These are phyloP conservation scores for Silurus lanzhouensis DNA, from an alignment of 2,797 vertebrate genomes.

Conservation along the genomic window DNA sequence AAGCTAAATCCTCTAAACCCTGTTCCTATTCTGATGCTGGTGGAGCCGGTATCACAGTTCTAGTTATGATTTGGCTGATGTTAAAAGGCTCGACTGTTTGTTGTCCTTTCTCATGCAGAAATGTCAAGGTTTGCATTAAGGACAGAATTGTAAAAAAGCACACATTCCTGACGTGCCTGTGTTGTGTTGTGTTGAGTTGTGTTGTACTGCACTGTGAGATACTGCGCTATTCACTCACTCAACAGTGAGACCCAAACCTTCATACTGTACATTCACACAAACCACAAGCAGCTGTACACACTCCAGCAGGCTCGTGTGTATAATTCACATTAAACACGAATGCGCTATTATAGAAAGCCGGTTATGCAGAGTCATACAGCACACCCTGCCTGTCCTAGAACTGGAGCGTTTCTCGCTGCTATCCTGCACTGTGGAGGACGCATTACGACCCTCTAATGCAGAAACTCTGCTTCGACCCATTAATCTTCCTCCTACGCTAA, in stretches of 20 bases:
- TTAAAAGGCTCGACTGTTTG: slow-evolving; percentile 20
- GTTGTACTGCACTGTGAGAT: background rate
- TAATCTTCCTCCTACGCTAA: slow-evolving; percentile 7
- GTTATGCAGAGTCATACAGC: slow-evolving; percentile 7
- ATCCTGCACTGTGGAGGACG: background rate
- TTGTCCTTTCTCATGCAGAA: slow-evolving; percentile 42
- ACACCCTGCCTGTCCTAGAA: background rate
- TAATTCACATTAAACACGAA: slow-evolving; percentile 47
- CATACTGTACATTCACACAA: slow-evolving; percentile 16
- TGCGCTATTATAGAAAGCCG: background rate
- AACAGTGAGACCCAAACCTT: slow-evolving; percentile 51
- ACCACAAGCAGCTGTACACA: slow-evolving; percentile 23
- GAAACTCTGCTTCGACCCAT: background rate
- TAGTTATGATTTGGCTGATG: slow-evolving; percentile 4
- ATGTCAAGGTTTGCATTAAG: slow-evolving; percentile 58
- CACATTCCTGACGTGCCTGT: slow-evolving; percentile 51
- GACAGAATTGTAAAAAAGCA: slow-evolving; percentile 56
- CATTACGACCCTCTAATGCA: background rate
- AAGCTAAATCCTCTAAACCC: background rate
- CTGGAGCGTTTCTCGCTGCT: background rate
- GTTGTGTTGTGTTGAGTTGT: background rate
- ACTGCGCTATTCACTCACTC: background rate
- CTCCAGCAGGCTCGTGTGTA: slow-evolving; percentile 49
- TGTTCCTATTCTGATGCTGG: background rate
- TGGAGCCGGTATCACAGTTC: slow-evolving; percentile 41